phyloP scores from a whole-genome alignment of 2,888 invertebrate genomes.

The Arrhopalites spinosus region DNA sequence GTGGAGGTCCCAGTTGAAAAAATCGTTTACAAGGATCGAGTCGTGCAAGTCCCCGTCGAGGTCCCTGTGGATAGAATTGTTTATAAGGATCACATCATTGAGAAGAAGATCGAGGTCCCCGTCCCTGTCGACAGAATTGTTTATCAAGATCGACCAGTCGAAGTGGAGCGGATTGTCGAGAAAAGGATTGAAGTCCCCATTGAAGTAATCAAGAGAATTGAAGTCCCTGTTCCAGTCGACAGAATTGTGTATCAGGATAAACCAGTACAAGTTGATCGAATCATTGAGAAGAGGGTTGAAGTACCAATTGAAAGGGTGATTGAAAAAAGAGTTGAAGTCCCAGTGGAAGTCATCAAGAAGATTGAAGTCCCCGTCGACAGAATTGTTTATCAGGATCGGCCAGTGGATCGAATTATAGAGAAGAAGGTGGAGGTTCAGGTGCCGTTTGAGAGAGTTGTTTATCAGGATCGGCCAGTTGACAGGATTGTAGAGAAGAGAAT shows the following conservation, averaged over 20 bases:
- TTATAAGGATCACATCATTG: background rate
- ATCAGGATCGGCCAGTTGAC: conserved; percentile 10
- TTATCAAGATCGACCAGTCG: too few species aligned
- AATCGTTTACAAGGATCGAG: background rate
- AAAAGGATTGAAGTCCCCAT: too few species aligned
- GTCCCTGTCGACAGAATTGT: too few species aligned
- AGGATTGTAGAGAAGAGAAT: background rate
- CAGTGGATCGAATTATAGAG: too few species aligned
- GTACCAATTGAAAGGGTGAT: background rate
- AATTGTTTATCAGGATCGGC: too few species aligned
- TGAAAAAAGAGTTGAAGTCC: too few species aligned
- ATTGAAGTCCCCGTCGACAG: too few species aligned
- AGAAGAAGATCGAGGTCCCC: background rate
- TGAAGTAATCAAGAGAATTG: too few species aligned
- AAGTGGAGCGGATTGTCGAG: too few species aligned
- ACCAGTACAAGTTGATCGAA: conserved; percentile 5
- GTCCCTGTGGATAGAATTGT: background rate
- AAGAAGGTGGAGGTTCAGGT: too few species aligned
- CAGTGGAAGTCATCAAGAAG: background rate
- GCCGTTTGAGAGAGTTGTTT: background rate
- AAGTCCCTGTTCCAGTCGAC: background rate
- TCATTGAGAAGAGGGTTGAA: background rate
- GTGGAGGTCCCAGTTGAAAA: background rate
- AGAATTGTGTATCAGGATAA: background rate
- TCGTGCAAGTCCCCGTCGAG: background rate